Percentiles rank a stretch among this genome's conserved stretches.
phyloP scores from a whole-genome alignment of 30 jellyfish, hydroid and myxozoan genomes.

The Cassiopea andromeda region DNA sequence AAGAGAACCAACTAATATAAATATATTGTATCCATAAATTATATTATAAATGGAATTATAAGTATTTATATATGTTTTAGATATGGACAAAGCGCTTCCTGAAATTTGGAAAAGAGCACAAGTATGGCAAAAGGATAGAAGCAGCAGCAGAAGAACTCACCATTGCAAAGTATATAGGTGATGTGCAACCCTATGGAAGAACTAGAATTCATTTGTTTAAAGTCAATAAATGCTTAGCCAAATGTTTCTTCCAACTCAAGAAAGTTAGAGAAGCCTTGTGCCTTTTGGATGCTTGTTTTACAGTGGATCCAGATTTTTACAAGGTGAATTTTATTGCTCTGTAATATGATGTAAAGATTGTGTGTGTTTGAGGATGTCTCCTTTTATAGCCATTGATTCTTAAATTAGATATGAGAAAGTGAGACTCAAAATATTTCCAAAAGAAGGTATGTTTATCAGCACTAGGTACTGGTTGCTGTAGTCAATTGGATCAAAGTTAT shows the following conservation, averaged over 20 bases:
- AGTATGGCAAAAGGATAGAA: background rate
- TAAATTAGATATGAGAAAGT: no score
- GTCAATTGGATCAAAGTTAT: no score
- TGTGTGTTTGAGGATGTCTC: no score
- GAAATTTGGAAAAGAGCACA: background rate
- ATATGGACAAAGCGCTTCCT: background rate
- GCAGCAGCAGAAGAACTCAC: background rate
- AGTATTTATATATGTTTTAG: background rate
- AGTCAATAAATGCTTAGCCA: conserved; percentile 19
- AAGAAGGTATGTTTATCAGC: no score
- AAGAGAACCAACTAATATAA: no score
- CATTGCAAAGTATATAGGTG: background rate
- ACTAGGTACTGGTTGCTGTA: no score
- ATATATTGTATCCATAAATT: no score
- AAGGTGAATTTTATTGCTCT: background rate
- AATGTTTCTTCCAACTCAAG: background rate
- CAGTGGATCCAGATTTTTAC: conserved; percentile 5
- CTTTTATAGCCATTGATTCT: no score
- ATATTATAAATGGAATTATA: background rate
- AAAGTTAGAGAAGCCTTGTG: conserved; percentile 18
- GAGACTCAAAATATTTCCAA: no score
- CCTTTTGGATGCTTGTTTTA: conserved; percentile 9
- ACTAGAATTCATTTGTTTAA: background rate
- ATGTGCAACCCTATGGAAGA: background rate
- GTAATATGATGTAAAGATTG: background rate